Percentiles rank a stretch among this genome's conserved stretches.
These are phyloP conservation scores for Lutraria lutraria DNA, from an alignment of 2,888 invertebrate species.

Conservation along the genomic window DNA sequence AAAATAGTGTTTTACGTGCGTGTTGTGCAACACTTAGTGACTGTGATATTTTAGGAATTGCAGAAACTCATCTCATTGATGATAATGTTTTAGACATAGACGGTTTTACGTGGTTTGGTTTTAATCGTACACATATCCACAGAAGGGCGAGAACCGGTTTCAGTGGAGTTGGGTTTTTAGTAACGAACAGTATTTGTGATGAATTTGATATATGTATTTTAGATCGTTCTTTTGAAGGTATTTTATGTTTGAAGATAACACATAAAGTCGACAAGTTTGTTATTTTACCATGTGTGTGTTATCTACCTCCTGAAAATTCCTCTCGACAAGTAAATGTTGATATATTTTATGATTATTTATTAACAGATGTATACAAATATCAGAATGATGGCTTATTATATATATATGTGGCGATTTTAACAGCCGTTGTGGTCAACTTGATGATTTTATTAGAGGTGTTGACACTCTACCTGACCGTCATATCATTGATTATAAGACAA, in stretches of 20 bases:
- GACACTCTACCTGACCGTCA: slow-evolving; percentile 25
- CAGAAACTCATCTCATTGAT: too few relatives aligned
- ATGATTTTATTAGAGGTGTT: slow-evolving; percentile 41
- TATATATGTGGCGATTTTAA: slow-evolving; percentile 41
- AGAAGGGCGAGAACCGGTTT: neutral
- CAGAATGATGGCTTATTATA: slow-evolving; percentile 32
- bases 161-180: neutral
- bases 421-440: slow-evolving; percentile 27
- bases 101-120: too few relatives aligned
- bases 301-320: neutral
- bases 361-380: slow-evolving; percentile 32
- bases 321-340: neutral
- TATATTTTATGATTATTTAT: slow-evolving; percentile 35
- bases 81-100: too few relatives aligned
- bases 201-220: neutral
- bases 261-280: neutral
- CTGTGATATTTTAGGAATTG: too few relatives aligned
- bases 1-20: too few relatives aligned
- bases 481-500: neutral
- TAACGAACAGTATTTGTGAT: neutral
- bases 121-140: neutral
- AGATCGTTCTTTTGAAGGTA: too few relatives aligned
- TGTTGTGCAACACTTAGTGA: too few relatives aligned
- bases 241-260: neutral
- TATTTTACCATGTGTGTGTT: neutral